Evolutionary conservation across 2,113 vertebrate species (phyloP), one percentile per base, ranked within the genome.

Genomic region (Chloropsis cyanopogon): DNA sequence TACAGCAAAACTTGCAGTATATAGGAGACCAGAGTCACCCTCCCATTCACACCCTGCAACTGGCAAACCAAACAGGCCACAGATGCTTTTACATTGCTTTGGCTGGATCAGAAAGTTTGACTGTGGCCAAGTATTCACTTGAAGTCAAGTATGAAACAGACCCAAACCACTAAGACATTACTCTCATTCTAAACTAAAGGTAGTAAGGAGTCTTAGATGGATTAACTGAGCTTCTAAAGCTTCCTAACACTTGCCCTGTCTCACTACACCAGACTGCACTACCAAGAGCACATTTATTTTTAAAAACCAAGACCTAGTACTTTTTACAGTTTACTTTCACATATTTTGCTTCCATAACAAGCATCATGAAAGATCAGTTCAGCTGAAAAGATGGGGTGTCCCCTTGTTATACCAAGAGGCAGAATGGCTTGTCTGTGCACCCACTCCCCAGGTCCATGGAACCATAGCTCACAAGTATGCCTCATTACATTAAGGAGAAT

Each of bases 281-380:
- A 69, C 6, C 28, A 83, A 54, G 41, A n/a, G 81, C 70, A 85
- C 7, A 65, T 65, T 63, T 91, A 12, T 63, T 88, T 94, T 86
- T 65, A n/a, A 88, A 93, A 92, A 80, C 31, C n/a, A 76, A 57
- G n/a, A 66, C 19, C 15, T 79, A 42, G 76, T 83, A 92, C 47
- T 76, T 90, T 85, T 90, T 73, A 56, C 76, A 83, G 84, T 91
- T 92, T 87, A 78, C 42, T 92, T 75, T 89, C 72, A 93, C 50
- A 64, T 82, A 53, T 94, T 81, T 94, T 82, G 41, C 24, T 90
- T 91, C 68, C 1, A 1, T 41, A 49, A 11, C 57, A 78, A 83
- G 26, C 65, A 76, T 71, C 13, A 1, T 24, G 50, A 90, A 83
- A 54, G 46, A 90, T 77, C n/a, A 53, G 54, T 63, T 87, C 63